Percentiles rank a stretch among this genome's conserved stretches.
Conservation (phyloP, 2,797 vertebrate genomes). For the Hyperoplus lanceolatus region DNA sequence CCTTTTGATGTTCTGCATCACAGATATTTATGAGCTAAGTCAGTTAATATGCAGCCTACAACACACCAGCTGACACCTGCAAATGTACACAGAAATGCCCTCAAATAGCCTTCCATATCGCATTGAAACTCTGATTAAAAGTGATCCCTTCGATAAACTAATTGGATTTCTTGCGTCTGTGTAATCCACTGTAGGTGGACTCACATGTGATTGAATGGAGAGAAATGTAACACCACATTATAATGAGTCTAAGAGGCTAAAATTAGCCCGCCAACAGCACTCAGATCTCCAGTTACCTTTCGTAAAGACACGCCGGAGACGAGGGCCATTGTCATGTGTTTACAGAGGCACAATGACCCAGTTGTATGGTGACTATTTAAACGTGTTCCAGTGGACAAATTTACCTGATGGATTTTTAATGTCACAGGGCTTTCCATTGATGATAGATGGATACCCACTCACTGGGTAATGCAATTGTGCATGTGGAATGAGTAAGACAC, state of each 20-base stretch:
- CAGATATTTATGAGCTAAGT: constrained; percentile 66
- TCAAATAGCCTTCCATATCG: constrained; percentile 44
- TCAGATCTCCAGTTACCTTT: constrained; percentile 75
- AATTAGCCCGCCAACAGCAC: constrained; percentile 71
- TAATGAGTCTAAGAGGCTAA: constrained; percentile 73
- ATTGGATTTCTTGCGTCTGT: constrained; percentile 56
- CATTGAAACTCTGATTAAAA: constrained; percentile 62
- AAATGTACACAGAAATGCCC: constrained; percentile 60
- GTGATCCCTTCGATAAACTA: constrained; percentile 53
- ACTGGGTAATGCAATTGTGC: constrained; percentile 64
- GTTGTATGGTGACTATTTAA: constrained; percentile 79
- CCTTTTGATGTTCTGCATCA: constrained; percentile 67
- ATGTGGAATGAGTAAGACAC: constrained; percentile 53
- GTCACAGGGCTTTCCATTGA: constrained; percentile 68
- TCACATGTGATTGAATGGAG: constrained; percentile 55
- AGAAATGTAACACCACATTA: constrained; percentile 71
- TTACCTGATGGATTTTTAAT: constrained; percentile 81
- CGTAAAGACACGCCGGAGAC: constrained; percentile 69
- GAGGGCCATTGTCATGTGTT: constrained; percentile 74
- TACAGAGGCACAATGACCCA: constrained; percentile 68
- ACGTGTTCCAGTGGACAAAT: constrained; percentile 72
- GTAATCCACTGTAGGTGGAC: constrained; percentile 47
- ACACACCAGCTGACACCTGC: constrained; percentile 39
- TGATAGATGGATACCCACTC: constrained; percentile 69
- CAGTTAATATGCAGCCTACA: constrained; percentile 65